A percentile compares a stretch with the other conserved stretches of the same genome.
These are phyloP conservation scores for Lucinisca nassula DNA, from an alignment of 2,888 invertebrate genomes.

Conservation along the genomic window DNA sequence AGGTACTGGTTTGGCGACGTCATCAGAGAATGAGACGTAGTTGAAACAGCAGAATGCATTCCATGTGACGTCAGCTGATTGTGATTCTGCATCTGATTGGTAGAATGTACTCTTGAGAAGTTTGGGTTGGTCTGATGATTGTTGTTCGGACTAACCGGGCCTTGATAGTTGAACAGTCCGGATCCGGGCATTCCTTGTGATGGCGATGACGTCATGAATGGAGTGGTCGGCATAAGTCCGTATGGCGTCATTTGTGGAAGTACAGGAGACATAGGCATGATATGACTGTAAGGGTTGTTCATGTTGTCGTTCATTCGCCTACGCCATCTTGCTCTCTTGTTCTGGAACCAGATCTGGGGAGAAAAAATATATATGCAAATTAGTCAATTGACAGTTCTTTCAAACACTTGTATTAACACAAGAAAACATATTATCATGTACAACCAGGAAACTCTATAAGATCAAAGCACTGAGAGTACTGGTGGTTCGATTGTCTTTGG, in stretches of 20 bases:
- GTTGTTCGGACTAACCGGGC: constrained; percentile 52
- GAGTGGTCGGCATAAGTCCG: constrained; percentile 69
- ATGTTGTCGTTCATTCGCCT: constrained; percentile 44
- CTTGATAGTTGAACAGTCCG: constrained; percentile 57
- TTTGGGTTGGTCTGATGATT: constrained; percentile 27
- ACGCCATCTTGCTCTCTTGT: constrained; percentile 25
- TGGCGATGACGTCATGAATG: constrained; percentile 64
- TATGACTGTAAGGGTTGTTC: constrained; percentile 54
- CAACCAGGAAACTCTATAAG: no score
- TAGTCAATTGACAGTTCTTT: no score
- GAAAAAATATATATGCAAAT: no score
- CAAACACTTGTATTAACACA: no score
- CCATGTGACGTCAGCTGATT: constrained; percentile 19
- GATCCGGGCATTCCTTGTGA: constrained; percentile 42
- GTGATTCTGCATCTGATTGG: constrained; percentile 28
- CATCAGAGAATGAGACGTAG: constrained; percentile 45
- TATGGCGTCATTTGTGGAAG: constrained; percentile 69
- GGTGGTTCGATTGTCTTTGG: no score
- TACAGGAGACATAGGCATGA: constrained; percentile 67
- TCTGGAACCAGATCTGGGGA: constrained; percentile 74
- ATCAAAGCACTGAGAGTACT: no score
- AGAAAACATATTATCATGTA: no score
- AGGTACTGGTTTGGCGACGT: constrained; percentile 65
- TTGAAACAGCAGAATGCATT: constrained; percentile 28
- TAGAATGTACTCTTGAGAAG: constrained; percentile 31